Evolutionary conservation across 2,113 vertebrate genomes (phyloP).

Genomic region (Bos taurus): DNA sequence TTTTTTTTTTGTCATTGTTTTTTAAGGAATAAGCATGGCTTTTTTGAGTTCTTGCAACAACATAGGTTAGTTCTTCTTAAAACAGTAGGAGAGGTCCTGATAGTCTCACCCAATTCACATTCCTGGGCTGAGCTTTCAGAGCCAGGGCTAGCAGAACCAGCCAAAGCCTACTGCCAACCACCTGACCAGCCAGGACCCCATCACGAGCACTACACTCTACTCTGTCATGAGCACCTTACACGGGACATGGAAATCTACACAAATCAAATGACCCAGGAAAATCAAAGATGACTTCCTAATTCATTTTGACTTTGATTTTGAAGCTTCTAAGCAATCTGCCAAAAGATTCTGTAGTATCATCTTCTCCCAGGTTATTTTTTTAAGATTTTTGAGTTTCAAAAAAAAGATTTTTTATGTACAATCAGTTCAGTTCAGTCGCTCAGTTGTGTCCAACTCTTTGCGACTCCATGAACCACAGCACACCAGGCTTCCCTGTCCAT

Average conservation of each 20-base stretch:
- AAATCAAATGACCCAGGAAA: not conserved
- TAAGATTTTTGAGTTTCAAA: not conserved
- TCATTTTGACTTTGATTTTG: not conserved
- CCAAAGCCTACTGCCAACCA: not conserved
- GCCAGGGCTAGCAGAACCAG: not conserved
- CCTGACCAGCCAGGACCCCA: not conserved
- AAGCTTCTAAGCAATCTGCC: constrained; percentile 1
- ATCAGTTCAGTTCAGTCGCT: not conserved
- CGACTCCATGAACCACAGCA: fast-evolving
- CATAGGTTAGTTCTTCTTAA: not conserved
- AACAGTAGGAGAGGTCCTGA: not conserved
- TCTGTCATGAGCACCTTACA: not conserved
- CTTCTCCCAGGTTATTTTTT: not conserved
- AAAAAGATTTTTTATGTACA: not conserved
- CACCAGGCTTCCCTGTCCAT: too few relatives aligned
- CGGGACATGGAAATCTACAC: not conserved
- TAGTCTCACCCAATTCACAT: not conserved
- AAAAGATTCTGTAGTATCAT: not conserved
- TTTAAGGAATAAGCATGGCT: not conserved
- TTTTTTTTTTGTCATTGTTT: not conserved
- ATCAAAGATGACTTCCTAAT: not conserved
- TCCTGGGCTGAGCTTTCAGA: not conserved
- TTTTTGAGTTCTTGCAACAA: not conserved
- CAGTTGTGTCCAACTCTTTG: fast-evolving
- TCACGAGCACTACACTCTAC: not conserved